Evolutionary conservation across 2,113 vertebrate genomes (phyloP).

Genomic region (Chaetura pelagica): DNA sequence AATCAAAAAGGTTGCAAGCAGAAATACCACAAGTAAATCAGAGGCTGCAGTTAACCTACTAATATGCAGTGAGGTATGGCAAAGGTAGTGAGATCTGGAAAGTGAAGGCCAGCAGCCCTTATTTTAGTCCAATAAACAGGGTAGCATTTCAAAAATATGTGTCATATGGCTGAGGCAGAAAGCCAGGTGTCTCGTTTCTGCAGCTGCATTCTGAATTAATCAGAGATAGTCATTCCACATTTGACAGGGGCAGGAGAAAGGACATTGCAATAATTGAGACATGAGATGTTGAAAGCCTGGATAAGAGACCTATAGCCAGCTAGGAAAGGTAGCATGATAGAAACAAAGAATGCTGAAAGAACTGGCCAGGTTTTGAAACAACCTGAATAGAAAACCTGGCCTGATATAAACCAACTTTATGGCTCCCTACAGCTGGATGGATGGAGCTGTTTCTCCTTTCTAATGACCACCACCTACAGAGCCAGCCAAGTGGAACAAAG

Average conservation of each 20-base stretch:
- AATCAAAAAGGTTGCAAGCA: background rate
- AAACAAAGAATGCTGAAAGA: background rate
- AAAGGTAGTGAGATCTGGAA: background rate
- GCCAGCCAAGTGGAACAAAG: conserved; percentile 3
- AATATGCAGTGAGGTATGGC: background rate
- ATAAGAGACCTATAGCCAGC: background rate
- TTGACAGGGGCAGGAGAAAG: background rate
- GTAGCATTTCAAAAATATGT: background rate
- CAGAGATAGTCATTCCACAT: background rate
- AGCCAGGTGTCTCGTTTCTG: background rate
- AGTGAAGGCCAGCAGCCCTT: background rate
- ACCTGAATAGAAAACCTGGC: background rate
- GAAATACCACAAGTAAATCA: background rate
- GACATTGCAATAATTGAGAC: background rate
- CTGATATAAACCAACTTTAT: background rate
- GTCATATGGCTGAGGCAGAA: background rate
- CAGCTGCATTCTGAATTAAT: background rate
- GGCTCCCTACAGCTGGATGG: background rate
- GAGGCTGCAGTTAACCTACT: background rate
- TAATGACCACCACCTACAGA: conserved; percentile 7
- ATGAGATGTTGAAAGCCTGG: background rate
- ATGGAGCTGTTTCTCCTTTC: background rate
- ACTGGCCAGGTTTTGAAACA: background rate
- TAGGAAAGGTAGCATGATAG: background rate
- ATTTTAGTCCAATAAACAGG: background rate